Evolutionary conservation across 1,140 invertebrate genomes (phyloP).

Genomic region (Papilio machaon): DNA sequence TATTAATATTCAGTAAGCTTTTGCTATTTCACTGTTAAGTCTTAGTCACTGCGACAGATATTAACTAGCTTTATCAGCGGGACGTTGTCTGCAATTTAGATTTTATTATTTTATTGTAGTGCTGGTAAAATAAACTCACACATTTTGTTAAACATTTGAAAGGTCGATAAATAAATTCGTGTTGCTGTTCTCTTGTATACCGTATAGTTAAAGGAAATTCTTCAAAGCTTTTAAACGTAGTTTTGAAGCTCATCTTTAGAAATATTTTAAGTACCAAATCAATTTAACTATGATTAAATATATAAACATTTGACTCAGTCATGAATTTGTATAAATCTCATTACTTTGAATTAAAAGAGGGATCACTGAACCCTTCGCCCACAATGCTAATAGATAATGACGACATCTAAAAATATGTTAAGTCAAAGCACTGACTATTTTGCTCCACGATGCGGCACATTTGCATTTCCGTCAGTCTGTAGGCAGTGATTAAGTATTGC

Average conservation of each 20-base stretch:
- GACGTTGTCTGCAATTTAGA: neutral
- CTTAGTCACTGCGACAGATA: constrained; percentile 12
- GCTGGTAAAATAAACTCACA: neutral
- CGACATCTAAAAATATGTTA: constrained; percentile 33
- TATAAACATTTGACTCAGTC: neutral
- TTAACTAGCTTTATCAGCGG: neutral
- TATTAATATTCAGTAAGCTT: constrained; percentile 51
- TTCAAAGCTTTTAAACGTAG: neutral
- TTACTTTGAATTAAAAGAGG: constrained; percentile 15
- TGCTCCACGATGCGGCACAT: constrained; percentile 29
- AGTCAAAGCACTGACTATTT: constrained; percentile 31
- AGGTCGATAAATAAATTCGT: neutral
- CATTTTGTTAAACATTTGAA: neutral
- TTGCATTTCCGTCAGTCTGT: constrained; percentile 38
- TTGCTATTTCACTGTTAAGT: constrained; percentile 2
- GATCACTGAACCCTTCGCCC: constrained; percentile 17
- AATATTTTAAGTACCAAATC: neutral
- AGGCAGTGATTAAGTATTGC: constrained; percentile 35
- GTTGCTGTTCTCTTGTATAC: neutral
- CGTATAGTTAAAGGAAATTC: neutral
- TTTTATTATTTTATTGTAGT: neutral
- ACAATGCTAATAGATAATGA: constrained; percentile 27
- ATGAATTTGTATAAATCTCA: neutral
- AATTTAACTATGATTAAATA: neutral
- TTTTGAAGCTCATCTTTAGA: neutral